phyloP scores from a whole-genome alignment of 2,113 vertebrate genomes.

The Prunella fulvescens region DNA sequence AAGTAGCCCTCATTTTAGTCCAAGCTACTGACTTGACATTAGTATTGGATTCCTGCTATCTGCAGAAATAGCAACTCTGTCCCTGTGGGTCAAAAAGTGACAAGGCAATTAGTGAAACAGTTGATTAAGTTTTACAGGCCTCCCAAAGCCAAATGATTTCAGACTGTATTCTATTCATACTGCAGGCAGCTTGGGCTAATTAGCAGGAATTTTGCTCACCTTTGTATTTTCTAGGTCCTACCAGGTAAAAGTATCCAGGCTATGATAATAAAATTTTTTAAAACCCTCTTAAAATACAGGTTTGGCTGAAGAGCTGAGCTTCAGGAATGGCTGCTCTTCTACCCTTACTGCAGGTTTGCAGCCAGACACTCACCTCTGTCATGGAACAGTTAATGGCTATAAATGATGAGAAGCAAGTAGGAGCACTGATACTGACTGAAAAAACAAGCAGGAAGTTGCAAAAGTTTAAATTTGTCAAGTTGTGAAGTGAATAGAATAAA shows the following conservation, averaged over 20 bases:
- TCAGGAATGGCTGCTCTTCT: background rate
- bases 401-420: background rate
- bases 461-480: background rate
- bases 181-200: background rate
- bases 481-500: background rate
- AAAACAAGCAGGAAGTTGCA: background rate
- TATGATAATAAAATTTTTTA: background rate
- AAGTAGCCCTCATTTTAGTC: background rate
- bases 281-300: background rate
- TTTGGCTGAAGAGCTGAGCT: background rate
- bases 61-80: background rate
- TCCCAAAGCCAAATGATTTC: background rate
- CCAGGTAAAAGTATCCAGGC: background rate
- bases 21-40: background rate
- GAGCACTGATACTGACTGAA: background rate
- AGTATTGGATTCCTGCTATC: background rate
- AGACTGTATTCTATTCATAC: background rate
- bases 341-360: background rate
- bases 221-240: background rate
- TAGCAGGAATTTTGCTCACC: background rate
- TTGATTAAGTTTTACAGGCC: background rate
- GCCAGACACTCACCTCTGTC: background rate
- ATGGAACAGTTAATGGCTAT: background rate
- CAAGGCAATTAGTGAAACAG: background rate
- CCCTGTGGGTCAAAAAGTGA: background rate